Evolutionary conservation across 2,888 invertebrate species (phyloP).

Genomic region (Crepidodera aurea): DNA sequence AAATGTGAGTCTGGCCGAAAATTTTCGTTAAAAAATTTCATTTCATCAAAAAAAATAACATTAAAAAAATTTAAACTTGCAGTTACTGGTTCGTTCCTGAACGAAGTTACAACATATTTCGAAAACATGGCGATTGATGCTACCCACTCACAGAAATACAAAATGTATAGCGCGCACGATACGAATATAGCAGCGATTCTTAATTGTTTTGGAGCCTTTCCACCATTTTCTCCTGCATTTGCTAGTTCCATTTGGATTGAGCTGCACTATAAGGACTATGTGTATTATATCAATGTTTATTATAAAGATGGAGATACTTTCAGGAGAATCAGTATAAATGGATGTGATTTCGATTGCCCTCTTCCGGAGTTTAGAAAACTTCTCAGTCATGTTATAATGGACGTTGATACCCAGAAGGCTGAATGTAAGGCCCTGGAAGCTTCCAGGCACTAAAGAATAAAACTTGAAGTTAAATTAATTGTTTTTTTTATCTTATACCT

Average conservation of each 20-base stretch:
- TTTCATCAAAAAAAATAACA: no score
- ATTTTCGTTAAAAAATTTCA: no score
- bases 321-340: slow-evolving; percentile 13
- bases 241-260: slow-evolving; percentile 62
- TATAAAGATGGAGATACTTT: slow-evolving; percentile 23
- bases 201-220: slow-evolving; percentile 13
- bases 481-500: no score
- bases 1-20: no score
- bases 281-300: slow-evolving; percentile 23
- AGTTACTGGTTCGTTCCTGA: slow-evolving; percentile 58
- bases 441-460: no score
- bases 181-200: slow-evolving; percentile 12
- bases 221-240: slow-evolving; percentile 5
- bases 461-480: no score
- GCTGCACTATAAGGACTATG: slow-evolving; percentile 53
- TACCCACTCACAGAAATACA: slow-evolving; percentile 6
- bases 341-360: slow-evolving; percentile 25
- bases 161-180: slow-evolving; percentile 21
- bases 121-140: slow-evolving; percentile 2
- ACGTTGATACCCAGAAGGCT: slow-evolving; percentile 9
- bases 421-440: no score
- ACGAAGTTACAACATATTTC: slow-evolving; percentile 10
- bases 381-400: slow-evolving; percentile 8
- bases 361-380: slow-evolving; percentile 15
- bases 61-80: no score